Conservation (phyloP, 2,797 vertebrate genomes). For the Cossypha niveicapilla region DNA sequence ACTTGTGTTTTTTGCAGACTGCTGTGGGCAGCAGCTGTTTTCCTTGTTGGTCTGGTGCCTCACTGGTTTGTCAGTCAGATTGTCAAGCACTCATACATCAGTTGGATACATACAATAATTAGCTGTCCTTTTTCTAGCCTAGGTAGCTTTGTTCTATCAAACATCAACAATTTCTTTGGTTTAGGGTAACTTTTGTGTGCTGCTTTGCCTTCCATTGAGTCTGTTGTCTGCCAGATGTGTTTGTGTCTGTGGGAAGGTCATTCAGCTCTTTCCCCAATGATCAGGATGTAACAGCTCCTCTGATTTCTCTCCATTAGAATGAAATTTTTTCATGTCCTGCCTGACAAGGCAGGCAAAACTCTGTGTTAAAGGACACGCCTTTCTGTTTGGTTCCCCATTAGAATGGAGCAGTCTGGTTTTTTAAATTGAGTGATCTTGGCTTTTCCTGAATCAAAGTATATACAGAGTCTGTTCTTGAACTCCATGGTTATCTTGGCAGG, state of each 20-base stretch:
- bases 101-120: not conserved
- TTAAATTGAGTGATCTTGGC: not conserved
- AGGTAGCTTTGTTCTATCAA: not conserved
- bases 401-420: not conserved
- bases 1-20: fast-evolving
- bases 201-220: not conserved
- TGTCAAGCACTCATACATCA: not conserved
- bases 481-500: not conserved
- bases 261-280: fast-evolving
- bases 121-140: not conserved
- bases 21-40: not conserved
- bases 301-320: not conserved
- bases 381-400: not conserved
- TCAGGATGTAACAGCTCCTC: not conserved
- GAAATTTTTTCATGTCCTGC: not conserved
- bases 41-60: not conserved
- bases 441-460: not conserved
- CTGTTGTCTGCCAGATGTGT: not conserved
- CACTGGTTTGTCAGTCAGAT: not conserved
- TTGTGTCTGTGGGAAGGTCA: fast-evolving
- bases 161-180: not conserved
- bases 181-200: not conserved
- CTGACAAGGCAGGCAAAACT: not conserved
- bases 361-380: not conserved
- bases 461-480: not conserved